Base-by-base conservation (phyloP, 1,140 invertebrate species). In the Drosophila funebris region DNA sequence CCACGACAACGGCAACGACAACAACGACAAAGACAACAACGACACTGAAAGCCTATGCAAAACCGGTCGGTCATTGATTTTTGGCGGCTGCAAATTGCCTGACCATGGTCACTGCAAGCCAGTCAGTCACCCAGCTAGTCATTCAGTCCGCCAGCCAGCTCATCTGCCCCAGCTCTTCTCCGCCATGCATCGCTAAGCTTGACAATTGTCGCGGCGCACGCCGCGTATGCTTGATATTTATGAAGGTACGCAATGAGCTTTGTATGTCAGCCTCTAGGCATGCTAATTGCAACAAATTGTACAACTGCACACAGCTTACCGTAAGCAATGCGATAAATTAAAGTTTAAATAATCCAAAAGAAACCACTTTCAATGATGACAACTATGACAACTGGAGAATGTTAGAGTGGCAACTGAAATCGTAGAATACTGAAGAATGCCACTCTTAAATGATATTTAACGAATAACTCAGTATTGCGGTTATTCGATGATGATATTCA, bases 41-140 rank as follows among this genome's bases (percentile, higher is more conserved):
- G 53, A 66, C 76, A 69, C 80, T 69, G 62, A 75, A 87, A 62
- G 82, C 81, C 81, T 85, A 85, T 85, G 82, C 81, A 85, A 85
- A 85, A 85, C 81, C 81, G 81, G 81, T 85, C 81, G 81, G 78
- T 82, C 81, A 85, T 85, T 87, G 83, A 85, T 85, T 85, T 85
- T 87, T 78, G 81, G 82, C 81, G 85, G 64, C 82, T 87, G 81
- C 82, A 87, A 84, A 84, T 84, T 87, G 83, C 64, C 82, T 85
- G 81, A 75, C 81, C 82, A 85, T 82, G 69, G 69, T 72, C 69
- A 72, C 62, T 67, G 52, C 36, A 53, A 50, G 14, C 8, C 62
- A 68, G 70, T 66, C 69, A 72, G 62, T 72, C 70, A 73, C 41
- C 44, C 70, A 73, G 36, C 22, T 37, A 44, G 11, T 2, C 61